phyloP scores from a whole-genome alignment of 2,113 vertebrate genomes.

The Nannobrachium achirus region DNA sequence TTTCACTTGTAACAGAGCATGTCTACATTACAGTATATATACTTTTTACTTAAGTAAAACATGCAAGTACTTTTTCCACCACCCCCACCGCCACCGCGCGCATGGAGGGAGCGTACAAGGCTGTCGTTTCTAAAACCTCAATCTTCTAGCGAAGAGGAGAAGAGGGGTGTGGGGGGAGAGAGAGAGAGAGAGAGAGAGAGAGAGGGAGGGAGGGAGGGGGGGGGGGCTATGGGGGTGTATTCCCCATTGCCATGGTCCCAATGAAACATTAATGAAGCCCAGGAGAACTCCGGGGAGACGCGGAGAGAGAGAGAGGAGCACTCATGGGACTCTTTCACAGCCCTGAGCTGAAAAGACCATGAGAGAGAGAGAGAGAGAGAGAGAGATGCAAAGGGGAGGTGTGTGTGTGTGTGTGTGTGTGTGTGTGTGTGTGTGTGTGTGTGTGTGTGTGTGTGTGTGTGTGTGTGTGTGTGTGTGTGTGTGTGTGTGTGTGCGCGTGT shows the following conservation, averaged over 20 bases:
- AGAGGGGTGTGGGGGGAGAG: background rate
- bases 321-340: constrained; percentile 81
- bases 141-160: constrained; percentile 19
- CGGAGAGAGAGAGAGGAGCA: constrained; percentile 57
- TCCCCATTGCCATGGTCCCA: constrained; percentile 79
- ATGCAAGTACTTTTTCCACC: too few relatives aligned
- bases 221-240: constrained; percentile 43
- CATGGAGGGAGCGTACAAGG: constrained; percentile 18
- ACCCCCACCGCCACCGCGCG: background rate
- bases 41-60: too few relatives aligned
- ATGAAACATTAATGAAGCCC: constrained; percentile 85
- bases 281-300: constrained; percentile 80
- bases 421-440: background rate
- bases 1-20: too few relatives aligned
- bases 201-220: background rate
- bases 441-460: constrained; percentile 28
- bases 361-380: constrained; percentile 45
- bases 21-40: too few relatives aligned
- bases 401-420: background rate
- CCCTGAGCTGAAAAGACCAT: constrained; percentile 76
- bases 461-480: constrained; percentile 15
- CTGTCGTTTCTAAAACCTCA: constrained; percentile 37
- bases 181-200: constrained; percentile 7
- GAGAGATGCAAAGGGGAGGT: background rate
- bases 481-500: constrained; percentile 41